Evolutionary conservation across 2,797 vertebrate genomes (phyloP).

Genomic region (Lindbergichthys nudifrons): DNA sequence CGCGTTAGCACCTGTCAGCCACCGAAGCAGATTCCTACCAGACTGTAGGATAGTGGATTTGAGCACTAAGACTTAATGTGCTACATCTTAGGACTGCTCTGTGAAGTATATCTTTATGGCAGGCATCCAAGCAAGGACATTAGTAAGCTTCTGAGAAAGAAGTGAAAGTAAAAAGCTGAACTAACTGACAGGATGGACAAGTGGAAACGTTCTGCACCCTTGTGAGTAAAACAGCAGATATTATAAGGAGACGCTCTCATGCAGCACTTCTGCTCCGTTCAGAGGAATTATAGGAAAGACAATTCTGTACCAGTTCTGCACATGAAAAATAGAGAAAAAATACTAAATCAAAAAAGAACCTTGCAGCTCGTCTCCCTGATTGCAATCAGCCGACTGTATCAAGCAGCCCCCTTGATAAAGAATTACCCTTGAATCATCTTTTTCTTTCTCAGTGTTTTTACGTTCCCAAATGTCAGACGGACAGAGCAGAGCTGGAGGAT

Average conservation of each 20-base stretch:
- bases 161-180: constrained; percentile 8
- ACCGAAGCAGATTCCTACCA: too few relatives aligned
- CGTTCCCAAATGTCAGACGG: constrained; percentile 84
- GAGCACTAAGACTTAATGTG: constrained; percentile 8
- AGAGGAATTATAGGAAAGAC: constrained; percentile 14
- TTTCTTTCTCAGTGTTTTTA: constrained; percentile 87
- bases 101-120: constrained; percentile 29
- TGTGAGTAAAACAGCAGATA: constrained; percentile 38
- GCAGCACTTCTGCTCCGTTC: constrained; percentile 43
- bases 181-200: constrained; percentile 45
- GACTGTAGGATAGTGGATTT: background rate
- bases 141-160: constrained; percentile 16
- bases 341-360: constrained; percentile 18
- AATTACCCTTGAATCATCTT: constrained; percentile 38
- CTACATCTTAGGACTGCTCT: background rate
- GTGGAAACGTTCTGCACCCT: constrained; percentile 9
- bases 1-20: too few relatives aligned
- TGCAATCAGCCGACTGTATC: constrained; percentile 50
- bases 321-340: background rate
- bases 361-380: constrained; percentile 30
- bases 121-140: constrained; percentile 22
- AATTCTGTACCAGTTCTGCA: background rate
- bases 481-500: constrained; percentile 71
- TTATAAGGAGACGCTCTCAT: constrained; percentile 41
- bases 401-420: constrained; percentile 30